Base-by-base conservation (phyloP, 1,140 invertebrate species). In the Drosophila ohnishii region DNA sequence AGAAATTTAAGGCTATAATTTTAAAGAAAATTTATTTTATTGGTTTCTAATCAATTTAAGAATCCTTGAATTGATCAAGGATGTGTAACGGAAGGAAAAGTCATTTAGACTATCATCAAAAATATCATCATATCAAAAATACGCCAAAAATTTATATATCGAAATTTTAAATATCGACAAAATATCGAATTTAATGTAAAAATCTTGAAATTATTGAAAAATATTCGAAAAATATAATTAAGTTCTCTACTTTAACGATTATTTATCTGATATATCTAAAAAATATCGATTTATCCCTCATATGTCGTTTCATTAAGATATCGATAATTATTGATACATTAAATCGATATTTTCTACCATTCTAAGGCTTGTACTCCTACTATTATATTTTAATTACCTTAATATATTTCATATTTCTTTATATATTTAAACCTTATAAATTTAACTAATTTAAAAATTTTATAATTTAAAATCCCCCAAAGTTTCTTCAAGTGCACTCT, bases 401-500 rank as follows among this genome's bases (percentile, higher is more conserved):
- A 16, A 16, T 16, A 16, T 16, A 40, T 8, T 0, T 40, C 10
- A 16, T 10, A 9, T 7, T 19, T 28, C 5, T 28, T 10, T 19
- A 42, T 11, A 0, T 19, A 8, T 5, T 44, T 44, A 14, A 3
- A 25, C 8, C 5, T 44, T 13, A 1, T 6, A 1, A 13, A 14
- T 44, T 19, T 5, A 5, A 4, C 3, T 16, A 19, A 30, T 35
- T 11, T 0, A 5, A 1, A 2, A 6, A 28, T 28, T 35, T 8
- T 13, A 1, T 11, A 16, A 50, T 10, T 25, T 5, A 5, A n/a
- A 50, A n/a, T 0, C 4, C 1, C 28, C 1, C 10, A 5, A 44
- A 0, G 5, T 55, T 53, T 55, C 13, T 55, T 22, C 1, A 25
- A 25, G 65, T 69, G 65, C 57, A 57, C 2, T 48, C 22, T 11